A percentile compares a stretch with the other conserved stretches of the same genome.
These are phyloP conservation scores for Clarias magur DNA, from an alignment of 2,113 vertebrate genomes.

Conservation along the genomic window DNA sequence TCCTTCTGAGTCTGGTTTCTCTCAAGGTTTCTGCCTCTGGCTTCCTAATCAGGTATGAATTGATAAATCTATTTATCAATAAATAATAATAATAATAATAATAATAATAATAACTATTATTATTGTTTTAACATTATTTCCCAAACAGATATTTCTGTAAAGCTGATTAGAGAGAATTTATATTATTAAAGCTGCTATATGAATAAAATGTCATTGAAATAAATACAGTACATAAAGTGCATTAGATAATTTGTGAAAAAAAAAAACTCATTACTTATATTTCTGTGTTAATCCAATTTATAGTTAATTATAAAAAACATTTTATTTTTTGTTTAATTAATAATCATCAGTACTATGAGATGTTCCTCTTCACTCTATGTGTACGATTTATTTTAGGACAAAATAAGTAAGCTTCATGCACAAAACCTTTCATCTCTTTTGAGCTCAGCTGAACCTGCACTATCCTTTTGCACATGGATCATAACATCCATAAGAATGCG, in stretches of 20 bases:
- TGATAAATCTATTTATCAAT: too few species aligned
- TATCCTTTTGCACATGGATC: slow-evolving; percentile 19
- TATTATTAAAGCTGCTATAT: too few species aligned
- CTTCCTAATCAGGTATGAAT: too few species aligned
- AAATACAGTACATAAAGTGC: background rate
- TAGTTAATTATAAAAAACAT: background rate
- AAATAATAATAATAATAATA: too few species aligned
- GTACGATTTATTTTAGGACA: background rate
- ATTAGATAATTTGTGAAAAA: background rate
- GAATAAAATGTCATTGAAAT: too few species aligned
- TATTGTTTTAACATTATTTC: too few species aligned
- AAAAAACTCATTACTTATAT: background rate
- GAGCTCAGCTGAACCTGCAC: background rate
- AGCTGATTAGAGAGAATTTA: too few species aligned
- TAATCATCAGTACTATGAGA: background rate
- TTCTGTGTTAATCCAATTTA: background rate
- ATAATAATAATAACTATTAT: too few species aligned
- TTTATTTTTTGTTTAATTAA: too few species aligned
- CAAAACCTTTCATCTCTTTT: background rate
- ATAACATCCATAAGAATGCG: slow-evolving; percentile 13
- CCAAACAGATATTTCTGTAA: too few species aligned
- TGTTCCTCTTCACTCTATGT: background rate
- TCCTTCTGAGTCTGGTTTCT: too few species aligned
- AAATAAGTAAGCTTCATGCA: background rate
- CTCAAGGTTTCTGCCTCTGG: too few species aligned